Evolutionary conservation across 2,113 vertebrate genomes (phyloP).

Genomic region (Asarcornis scutulata): DNA sequence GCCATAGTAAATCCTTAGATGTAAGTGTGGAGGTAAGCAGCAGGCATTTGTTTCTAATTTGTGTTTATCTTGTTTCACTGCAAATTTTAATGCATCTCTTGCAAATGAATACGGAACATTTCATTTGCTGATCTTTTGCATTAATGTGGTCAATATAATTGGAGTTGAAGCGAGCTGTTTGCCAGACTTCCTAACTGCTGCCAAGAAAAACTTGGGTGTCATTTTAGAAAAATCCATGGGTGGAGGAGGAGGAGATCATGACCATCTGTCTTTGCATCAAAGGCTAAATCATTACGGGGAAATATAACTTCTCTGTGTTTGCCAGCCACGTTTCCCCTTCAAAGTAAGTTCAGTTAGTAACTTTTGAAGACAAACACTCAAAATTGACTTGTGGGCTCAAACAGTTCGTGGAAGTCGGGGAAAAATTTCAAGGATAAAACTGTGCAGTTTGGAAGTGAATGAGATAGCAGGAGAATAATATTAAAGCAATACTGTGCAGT

Average conservation of each 20-base stretch:
- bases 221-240: constrained; percentile 81
- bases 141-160: constrained; percentile 82
- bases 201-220: constrained; percentile 85
- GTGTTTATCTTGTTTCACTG: constrained; percentile 65
- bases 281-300: constrained; percentile 53
- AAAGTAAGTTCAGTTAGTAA: constrained; percentile 37
- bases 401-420: not conserved
- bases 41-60: constrained; percentile 64
- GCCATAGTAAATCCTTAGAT: not conserved
- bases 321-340: constrained; percentile 36
- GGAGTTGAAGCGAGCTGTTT: constrained; percentile 78
- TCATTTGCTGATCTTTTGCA: constrained; percentile 79
- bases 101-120: constrained; percentile 76
- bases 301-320: constrained; percentile 54
- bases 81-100: constrained; percentile 75
- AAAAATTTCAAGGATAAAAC: constrained; percentile 14
- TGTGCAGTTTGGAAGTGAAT: constrained; percentile 2
- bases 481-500: not conserved
- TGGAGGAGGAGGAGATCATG: constrained; percentile 77
- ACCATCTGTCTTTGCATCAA: constrained; percentile 78
- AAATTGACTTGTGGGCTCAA: constrained; percentile 23
- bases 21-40: not conserved
- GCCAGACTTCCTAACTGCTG: constrained; percentile 79
- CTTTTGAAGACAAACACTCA: constrained; percentile 31
- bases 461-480: constrained; percentile 22